A percentile compares a stretch with the other conserved stretches of the same genome.
Conservation (phyloP, 2,113 vertebrate species). For the Hirundichthys speculiger region DNA sequence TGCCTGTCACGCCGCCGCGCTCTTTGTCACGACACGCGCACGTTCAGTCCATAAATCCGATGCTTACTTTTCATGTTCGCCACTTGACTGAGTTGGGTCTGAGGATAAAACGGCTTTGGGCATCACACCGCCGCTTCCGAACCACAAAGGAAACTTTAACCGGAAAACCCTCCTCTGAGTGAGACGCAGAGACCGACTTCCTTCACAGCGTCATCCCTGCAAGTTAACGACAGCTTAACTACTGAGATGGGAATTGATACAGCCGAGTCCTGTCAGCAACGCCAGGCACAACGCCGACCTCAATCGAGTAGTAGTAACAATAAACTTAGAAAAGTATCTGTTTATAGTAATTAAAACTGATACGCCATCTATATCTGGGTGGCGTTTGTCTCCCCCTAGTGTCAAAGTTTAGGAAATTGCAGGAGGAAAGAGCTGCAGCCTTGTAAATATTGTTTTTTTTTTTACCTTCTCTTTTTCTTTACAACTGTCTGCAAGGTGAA, state of each 20-base stretch:
- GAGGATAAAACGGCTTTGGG: constrained; percentile 37
- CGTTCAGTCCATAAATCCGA: neutral
- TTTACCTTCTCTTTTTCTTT: too few relatives aligned
- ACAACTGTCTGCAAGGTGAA: too few relatives aligned
- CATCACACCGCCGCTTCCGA: constrained; percentile 66
- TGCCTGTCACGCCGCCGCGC: neutral
- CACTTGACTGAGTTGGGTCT: constrained; percentile 50
- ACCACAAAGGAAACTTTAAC: constrained; percentile 79
- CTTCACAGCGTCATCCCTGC: constrained; percentile 27
- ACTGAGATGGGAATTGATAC: neutral
- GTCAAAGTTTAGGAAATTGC: neutral
- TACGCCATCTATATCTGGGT: neutral
- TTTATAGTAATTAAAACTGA: neutral
- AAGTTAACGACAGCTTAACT: neutral
- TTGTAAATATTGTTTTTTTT: too few relatives aligned
- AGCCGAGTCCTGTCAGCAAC: too few relatives aligned
- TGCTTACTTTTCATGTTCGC: constrained; percentile 68
- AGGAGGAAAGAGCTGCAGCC: too few relatives aligned
- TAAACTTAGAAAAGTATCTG: neutral
- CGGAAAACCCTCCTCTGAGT: constrained; percentile 72
- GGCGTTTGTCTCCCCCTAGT: constrained; percentile 54
- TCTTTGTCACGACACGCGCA: neutral
- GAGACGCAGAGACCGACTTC: constrained; percentile 52
- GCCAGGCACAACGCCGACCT: too few relatives aligned
- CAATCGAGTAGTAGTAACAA: neutral